Conservation (phyloP, 2,888 invertebrate species). For the Hipparchia sbordonii region DNA sequence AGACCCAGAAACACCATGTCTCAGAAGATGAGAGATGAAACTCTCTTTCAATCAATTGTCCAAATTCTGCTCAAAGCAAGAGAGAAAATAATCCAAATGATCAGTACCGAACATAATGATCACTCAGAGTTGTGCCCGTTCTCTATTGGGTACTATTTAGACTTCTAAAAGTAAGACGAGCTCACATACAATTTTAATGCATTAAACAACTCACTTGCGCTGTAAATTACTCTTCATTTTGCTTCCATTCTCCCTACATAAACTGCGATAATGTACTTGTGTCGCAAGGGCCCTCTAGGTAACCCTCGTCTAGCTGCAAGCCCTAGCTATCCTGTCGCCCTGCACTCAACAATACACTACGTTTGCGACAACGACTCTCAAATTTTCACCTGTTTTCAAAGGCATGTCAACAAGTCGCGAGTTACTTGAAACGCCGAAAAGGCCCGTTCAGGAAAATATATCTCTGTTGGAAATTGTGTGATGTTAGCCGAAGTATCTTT, state of each 20-base stretch:
- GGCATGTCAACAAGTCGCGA: constrained; percentile 26
- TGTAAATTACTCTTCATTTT: constrained; percentile 44
- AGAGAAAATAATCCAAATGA: not conserved
- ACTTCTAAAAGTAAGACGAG: not conserved
- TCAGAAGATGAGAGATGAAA: no score
- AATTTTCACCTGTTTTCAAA: constrained; percentile 37
- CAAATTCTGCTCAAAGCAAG: not conserved
- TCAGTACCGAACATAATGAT: not conserved
- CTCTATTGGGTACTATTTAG: not conserved
- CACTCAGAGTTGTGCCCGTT: not conserved
- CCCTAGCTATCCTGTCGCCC: constrained; percentile 42
- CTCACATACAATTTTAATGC: constrained; percentile 21
- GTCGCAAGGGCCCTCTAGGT: constrained; percentile 46
- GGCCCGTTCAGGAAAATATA: not conserved
- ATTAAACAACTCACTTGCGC: constrained; percentile 38
- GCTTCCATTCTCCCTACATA: constrained; percentile 45
- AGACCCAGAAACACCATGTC: no score
- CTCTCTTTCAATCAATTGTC: not conserved
- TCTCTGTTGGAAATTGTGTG: not conserved
- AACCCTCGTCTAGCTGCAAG: constrained; percentile 46
- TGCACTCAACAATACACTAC: constrained; percentile 41
- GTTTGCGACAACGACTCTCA: constrained; percentile 37
- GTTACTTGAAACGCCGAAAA: constrained; percentile 18
- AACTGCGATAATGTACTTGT: constrained; percentile 54
- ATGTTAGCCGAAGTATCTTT: not conserved